Base-by-base conservation (phyloP, 1,140 invertebrate species). In the Aphis craccivora region DNA sequence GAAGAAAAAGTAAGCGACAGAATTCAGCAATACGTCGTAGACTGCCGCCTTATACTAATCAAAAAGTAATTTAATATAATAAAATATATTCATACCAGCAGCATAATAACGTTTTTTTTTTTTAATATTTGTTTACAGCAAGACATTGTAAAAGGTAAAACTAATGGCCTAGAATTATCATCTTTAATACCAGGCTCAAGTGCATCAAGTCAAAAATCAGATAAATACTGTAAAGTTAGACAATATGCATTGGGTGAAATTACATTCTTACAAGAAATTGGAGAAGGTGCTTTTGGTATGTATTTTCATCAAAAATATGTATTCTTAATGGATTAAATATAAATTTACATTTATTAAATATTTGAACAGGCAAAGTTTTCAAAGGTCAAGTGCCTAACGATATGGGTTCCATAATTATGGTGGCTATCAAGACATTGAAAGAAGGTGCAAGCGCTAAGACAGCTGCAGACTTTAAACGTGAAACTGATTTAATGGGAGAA, bases 211-310 rank as follows among this genome's bases (percentile, higher is more conserved):
- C 94, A 94, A 25, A 95, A 95, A 94, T 94, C 94, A 55, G 94
- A 94, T 67, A 94, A 94, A 43, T 94, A 94, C 8, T 94, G 94
- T 76, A 25, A 95, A 96, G 94, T 92, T 95, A 96, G 94, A 95
- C 97, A 95, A 96, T 98, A 94, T 97, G 96, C 94, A 96, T 94
- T 96, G 96, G 94, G 95, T 97, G 96, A 94, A 98, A 97, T 95
- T 96, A 93, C 97, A 93, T 99, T 99, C 95, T 96, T 99, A 60
- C 98, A 99, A 95, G 99, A 99, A 95, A 95, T 99, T 5, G 99
- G 99, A 60, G 98, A 99, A 96, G 99, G 99, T 45, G 98, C 98
- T 88, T 99, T 99, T 96, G 99, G 99, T 96, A 96, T 96, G 95
- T 95, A 93, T 22, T 76, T 40, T 23, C 20, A 51, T 88, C 7